phyloP scores from a whole-genome alignment of 2,113 vertebrate genomes.

The Chroicocephalus ridibundus region DNA sequence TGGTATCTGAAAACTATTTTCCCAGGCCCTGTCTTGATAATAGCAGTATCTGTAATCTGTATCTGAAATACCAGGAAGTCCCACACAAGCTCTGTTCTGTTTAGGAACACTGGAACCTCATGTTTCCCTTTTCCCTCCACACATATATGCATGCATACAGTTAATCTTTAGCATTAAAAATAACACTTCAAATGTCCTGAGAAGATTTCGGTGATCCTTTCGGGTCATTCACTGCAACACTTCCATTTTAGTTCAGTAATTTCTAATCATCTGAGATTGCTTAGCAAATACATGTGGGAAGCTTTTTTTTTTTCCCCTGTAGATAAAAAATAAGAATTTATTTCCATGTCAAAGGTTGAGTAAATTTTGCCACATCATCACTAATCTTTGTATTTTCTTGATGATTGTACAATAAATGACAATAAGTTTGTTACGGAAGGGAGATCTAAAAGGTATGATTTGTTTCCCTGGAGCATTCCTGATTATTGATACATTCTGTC shows the following conservation, averaged over 20 bases:
- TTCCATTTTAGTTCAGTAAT: neutral
- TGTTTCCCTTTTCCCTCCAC: neutral
- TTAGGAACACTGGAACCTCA: neutral
- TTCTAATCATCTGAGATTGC: neutral
- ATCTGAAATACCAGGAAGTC: neutral
- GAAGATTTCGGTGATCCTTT: neutral
- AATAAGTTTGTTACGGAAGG: neutral
- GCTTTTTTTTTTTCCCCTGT: neutral
- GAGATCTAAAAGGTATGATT: neutral
- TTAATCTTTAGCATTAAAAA: neutral
- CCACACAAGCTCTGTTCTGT: neutral
- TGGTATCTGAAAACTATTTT: neutral
- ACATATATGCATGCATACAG: neutral
- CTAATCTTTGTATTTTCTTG: neutral
- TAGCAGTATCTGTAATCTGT: neutral
- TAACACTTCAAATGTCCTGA: neutral
- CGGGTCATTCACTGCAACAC: neutral
- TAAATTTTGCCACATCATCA: neutral
- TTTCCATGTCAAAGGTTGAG: neutral
- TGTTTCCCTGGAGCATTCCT: neutral
- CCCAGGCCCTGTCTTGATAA: neutral
- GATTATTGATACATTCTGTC: slow-evolving; percentile 41
- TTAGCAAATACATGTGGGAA: neutral
- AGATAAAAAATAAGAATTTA: neutral
- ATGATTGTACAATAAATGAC: neutral